A percentile compares a stretch with the other conserved stretches of the same genome.
Evolutionary conservation across 2,797 vertebrate species (phyloP).

Genomic region (Eupleurogrammus muticus): DNA sequence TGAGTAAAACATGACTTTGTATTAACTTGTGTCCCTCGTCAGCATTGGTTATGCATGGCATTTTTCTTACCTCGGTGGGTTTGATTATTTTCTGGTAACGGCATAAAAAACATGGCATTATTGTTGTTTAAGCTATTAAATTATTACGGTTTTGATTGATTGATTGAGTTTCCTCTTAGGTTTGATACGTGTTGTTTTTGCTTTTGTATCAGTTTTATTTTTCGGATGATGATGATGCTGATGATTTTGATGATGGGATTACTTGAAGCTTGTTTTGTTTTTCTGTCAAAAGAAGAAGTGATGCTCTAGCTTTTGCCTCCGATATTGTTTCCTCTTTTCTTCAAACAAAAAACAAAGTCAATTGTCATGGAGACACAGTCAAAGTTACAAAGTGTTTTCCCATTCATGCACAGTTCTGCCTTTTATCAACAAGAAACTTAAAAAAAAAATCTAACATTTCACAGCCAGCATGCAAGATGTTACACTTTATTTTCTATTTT

Average conservation of each 20-base stretch:
- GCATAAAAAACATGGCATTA: slow-evolving; percentile 69
- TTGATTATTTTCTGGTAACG: slow-evolving; percentile 65
- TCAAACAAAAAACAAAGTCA: background rate
- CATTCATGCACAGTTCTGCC: background rate
- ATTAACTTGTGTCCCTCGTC: slow-evolving; percentile 65
- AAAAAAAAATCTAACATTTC: too few relatives aligned
- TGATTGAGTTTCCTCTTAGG: slow-evolving; percentile 55
- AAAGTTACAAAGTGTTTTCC: background rate
- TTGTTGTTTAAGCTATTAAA: slow-evolving; percentile 73
- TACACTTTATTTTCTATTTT: too few relatives aligned
- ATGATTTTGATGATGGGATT: slow-evolving; percentile 65
- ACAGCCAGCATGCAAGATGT: too few relatives aligned
- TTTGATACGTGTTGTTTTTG: slow-evolving; percentile 50
- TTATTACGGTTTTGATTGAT: slow-evolving; percentile 71
- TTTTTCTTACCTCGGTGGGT: slow-evolving; percentile 74
- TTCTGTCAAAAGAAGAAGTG: slow-evolving; percentile 66
- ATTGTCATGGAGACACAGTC: background rate
- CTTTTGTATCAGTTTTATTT: slow-evolving; percentile 64
- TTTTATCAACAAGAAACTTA: too few relatives aligned
- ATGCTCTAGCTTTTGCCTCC: slow-evolving; percentile 42
- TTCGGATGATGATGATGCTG: slow-evolving; percentile 37
- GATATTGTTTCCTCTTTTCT: slow-evolving; percentile 31
- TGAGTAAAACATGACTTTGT: slow-evolving; percentile 62
- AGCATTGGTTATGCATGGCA: slow-evolving; percentile 78
- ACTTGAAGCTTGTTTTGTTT: slow-evolving; percentile 80